Conservation (phyloP, 2,113 vertebrate genomes). For the Scopus umbretta region DNA sequence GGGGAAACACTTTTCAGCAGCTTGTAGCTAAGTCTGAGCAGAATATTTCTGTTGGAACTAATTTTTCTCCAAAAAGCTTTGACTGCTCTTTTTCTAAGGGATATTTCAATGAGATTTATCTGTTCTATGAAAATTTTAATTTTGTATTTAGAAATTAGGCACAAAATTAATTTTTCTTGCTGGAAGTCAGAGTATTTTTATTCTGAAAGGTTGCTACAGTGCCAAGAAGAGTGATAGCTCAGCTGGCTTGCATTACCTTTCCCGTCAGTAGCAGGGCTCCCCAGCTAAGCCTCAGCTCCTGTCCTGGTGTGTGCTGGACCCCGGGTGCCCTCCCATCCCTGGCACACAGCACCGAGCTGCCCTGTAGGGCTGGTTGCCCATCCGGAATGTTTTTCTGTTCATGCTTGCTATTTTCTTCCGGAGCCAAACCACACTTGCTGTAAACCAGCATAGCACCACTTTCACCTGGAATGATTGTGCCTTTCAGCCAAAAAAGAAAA, state of each 20-base stretch:
- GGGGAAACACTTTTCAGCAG: not conserved
- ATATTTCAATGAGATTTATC: not conserved
- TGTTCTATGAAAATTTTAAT: not conserved
- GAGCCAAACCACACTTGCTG: not conserved
- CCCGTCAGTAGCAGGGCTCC: not conserved
- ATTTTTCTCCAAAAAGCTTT: not conserved
- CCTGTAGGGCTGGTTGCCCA: not conserved
- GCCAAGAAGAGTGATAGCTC: not conserved
- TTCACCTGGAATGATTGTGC: not conserved
- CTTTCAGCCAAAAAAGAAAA: not conserved
- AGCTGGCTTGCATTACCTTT: not conserved
- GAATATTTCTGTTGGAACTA: not conserved
- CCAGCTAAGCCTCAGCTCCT: not conserved
- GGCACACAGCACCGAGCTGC: fast-evolving
- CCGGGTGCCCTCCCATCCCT: not conserved
- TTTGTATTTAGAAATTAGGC: not conserved
- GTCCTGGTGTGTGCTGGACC: fast-evolving
- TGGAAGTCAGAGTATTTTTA: not conserved
- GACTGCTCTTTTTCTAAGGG: not conserved
- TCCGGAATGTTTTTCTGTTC: not conserved
- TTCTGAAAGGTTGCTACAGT: not conserved
- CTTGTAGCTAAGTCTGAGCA: not conserved
- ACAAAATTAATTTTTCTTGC: not conserved
- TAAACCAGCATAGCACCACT: not conserved
- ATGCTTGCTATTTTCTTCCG: not conserved